Base-by-base conservation (phyloP, 2,888 invertebrate species). In the Mayetiola destructor region DNA sequence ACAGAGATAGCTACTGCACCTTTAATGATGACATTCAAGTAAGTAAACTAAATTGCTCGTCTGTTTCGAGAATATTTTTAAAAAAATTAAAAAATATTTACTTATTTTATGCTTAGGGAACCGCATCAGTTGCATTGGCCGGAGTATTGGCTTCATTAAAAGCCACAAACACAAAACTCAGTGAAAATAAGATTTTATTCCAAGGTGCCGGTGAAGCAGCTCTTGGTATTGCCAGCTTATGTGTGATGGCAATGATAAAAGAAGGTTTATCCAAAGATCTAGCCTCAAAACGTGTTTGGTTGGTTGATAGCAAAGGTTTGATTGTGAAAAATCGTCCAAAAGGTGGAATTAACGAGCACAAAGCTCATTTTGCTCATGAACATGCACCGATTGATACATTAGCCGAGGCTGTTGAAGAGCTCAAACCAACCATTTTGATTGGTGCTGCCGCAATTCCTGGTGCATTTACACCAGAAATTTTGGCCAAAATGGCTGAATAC, bases 11-110 rank as follows among this genome's bases (percentile, higher is more conserved):
- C 66, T 86, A 88, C 73, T 97, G 96, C 73, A 94, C 93, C 14
- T 99, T 99, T 75, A 99, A 99, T 75, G 99, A 99, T 71, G 99
- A 99, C 71, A 99, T 99, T 68, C 96, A 99, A 72, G 60, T 58
- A 14, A 18, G 27, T 14, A 36, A 8, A 3, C 10, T 4, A 32
- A n/a, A n/a, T n/a, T n/a, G n/a, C n/a, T n/a, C n/a, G n/a, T n/a
- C 18, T 21, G 16, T 20, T 55, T 23, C 18, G 12, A 53, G 14
- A 29, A 55, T 12, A 18, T 55, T 40, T 12, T 57, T 23, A 14
- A 42, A 53, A 4, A 2, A 16, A 39, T n/a, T 35, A 32, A 16
- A 35, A 55, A 55, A 30, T 54, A n/a, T n/a, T n/a, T n/a, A n/a
- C n/a, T n/a, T n/a, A 32, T 32, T 12, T 32, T 32, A 32, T 32